Base-by-base conservation (phyloP, 2,888 invertebrate genomes). In the Melanostoma mellinum region DNA sequence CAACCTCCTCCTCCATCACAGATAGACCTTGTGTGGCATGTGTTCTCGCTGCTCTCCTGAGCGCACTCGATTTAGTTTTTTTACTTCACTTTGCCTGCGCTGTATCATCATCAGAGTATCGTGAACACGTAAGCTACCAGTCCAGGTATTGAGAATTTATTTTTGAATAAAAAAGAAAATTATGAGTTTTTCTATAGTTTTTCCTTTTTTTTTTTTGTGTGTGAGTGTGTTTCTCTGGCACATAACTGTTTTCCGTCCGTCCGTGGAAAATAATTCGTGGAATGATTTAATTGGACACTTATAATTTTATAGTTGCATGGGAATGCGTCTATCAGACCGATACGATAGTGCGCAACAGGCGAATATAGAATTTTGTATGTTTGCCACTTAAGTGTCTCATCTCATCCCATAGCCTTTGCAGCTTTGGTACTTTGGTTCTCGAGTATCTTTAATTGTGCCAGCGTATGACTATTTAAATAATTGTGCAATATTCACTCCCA, bases 221-320 rank as follows among this genome's bases (percentile, higher is more conserved):
- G 20, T 20, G 20, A 1, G 20, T 20, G 20, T 20, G 20, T 20
- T 53, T 60, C 8, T 40, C 61, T 56, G 40, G 56, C 20, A 20
- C 69, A 63, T 63, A 77, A 63, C 63, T 35, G 77, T 48, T 40
- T 36, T 50, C 44, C 42, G 72, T 56, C 44, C 58, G 65, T 50
- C 78, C 72, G 78, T 72, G 78, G 72, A 78, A 78, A 65, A 67
- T 78, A 58, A 67, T 78, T 72, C 60, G 78, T 72, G 78, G 72
- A 78, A 78, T 78, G 65, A 78, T 78, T 78, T 78, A 78, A 78
- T 78, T 78, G 78, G 78, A 60, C 78, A 78, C 78, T 72, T 72
- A 63, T 65, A 60, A 71, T 20, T 78, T 74, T 78, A 58, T 20
- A 20, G 20, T 20, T 20, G 20, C 20, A 36, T 36, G 40, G 42